phyloP scores from a whole-genome alignment of 2,888 invertebrate genomes.

The Prostheceraeus crozeri region DNA sequence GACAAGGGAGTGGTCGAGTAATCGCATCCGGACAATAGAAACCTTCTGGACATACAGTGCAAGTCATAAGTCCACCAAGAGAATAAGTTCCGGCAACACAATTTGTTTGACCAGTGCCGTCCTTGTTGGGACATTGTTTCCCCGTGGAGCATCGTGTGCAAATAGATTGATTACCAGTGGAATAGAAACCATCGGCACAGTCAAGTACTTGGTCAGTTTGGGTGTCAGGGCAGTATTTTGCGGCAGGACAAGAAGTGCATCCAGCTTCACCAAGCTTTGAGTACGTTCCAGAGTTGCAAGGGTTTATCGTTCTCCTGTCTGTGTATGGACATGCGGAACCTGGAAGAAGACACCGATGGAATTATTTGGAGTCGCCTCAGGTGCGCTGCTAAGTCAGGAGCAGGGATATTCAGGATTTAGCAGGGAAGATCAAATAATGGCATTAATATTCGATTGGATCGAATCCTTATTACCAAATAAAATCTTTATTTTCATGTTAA shows the following conservation, averaged over 20 bases:
- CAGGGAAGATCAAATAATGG: too few relatives aligned
- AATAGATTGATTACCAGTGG: constrained; percentile 43
- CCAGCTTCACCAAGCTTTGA: constrained; percentile 45
- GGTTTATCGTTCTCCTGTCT: constrained; percentile 41
- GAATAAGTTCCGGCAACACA: constrained; percentile 49
- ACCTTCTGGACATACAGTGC: constrained; percentile 49
- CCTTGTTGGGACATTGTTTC: constrained; percentile 44
- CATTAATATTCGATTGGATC: too few relatives aligned
- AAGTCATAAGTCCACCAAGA: constrained; percentile 45
- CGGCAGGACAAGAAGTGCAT: constrained; percentile 48
- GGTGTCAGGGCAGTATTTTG: constrained; percentile 47
- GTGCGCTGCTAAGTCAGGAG: too few relatives aligned
- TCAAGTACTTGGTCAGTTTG: constrained; percentile 42
- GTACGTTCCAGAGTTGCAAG: constrained; percentile 47
- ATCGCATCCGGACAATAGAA: constrained; percentile 45
- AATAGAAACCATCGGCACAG: constrained; percentile 48
- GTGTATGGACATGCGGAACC: constrained; percentile 45
- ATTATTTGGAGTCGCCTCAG: constrained; percentile 15
- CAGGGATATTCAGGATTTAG: too few relatives aligned
- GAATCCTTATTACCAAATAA: too few relatives aligned
- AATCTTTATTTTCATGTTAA: too few relatives aligned
- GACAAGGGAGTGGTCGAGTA: constrained; percentile 45
- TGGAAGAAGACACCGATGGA: too few relatives aligned
- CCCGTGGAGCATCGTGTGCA: constrained; percentile 50
- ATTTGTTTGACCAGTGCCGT: constrained; percentile 43